A percentile compares a stretch with the other conserved stretches of the same genome.
phyloP scores from a whole-genome alignment of 2,113 vertebrate species.

The Clarias macrocephalus region DNA sequence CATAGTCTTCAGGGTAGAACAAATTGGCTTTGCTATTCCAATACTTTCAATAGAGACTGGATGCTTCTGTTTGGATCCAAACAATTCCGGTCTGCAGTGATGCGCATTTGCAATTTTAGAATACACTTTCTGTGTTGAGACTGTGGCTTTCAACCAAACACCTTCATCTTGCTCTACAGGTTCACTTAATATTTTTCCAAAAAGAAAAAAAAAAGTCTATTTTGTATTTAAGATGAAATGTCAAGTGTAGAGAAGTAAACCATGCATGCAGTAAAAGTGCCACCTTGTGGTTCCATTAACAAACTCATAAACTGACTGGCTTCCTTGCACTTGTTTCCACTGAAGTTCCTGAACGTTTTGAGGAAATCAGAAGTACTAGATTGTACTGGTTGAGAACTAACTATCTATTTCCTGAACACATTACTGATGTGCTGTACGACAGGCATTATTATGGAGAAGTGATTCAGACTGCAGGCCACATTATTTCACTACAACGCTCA shows the following conservation, averaged over 20 bases:
- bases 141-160: too few species aligned
- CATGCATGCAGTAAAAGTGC: background rate
- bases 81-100: background rate
- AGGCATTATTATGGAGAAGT: background rate
- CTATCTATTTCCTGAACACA: background rate
- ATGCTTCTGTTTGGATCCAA: background rate
- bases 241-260: background rate
- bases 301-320: background rate
- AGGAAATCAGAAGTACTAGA: background rate
- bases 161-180: background rate
- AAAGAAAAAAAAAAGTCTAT: background rate
- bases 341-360: background rate
- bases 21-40: background rate
- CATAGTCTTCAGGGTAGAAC: background rate
- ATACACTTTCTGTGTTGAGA: background rate
- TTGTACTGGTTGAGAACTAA: background rate
- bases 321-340: background rate
- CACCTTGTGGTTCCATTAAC: background rate
- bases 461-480: background rate
- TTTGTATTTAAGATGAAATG: background rate
- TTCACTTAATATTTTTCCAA: background rate
- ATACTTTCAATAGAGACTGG: background rate
- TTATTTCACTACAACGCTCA: background rate
- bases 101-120: background rate
- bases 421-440: background rate